Evolutionary conservation across 2,113 vertebrate genomes (phyloP).

Genomic region (Hypomesus transpacificus): DNA sequence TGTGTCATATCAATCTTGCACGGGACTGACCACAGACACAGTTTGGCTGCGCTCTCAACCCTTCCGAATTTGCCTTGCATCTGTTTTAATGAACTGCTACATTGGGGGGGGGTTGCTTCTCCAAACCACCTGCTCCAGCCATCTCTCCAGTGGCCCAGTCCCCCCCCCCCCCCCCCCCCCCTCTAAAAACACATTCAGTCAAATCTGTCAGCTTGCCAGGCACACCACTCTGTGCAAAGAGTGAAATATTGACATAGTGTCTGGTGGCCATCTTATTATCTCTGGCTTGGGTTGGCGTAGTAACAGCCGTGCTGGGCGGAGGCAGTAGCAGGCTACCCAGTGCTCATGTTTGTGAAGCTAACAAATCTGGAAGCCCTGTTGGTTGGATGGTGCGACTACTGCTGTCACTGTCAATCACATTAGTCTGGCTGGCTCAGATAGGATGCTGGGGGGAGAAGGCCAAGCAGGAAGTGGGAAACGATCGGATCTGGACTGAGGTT

Average conservation of each 20-base stretch:
- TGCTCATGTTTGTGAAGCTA: conserved; percentile 51
- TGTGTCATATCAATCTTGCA: conserved; percentile 35
- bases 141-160: conserved; percentile 51
- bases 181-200: conserved; percentile 47
- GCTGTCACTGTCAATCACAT: conserved; percentile 35
- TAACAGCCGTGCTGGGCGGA: not conserved
- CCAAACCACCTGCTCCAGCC: conserved; percentile 49
- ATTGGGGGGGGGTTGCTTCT: conserved; percentile 17
- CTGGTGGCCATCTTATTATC: not conserved
- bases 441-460: conserved; percentile 2
- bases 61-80: conserved; percentile 46
- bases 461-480: conserved; percentile 18
- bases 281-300: not conserved
- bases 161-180: conserved; percentile 12
- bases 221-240: conserved; percentile 61
- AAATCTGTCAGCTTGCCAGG: conserved; percentile 65
- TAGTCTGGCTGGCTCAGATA: conserved; percentile 37
- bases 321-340: conserved; percentile 30
- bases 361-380: conserved; percentile 41
- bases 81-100: conserved; percentile 64
- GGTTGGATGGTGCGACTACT: conserved; percentile 24
- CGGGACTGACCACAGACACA: conserved; percentile 48
- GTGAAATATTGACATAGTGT: conserved; percentile 61
- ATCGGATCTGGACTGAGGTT: conserved; percentile 31
- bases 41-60: conserved; percentile 48